These are phyloP conservation scores for Eulemur mongoz DNA, from an alignment of 2,797 vertebrate species.

Conservation along the genomic window DNA sequence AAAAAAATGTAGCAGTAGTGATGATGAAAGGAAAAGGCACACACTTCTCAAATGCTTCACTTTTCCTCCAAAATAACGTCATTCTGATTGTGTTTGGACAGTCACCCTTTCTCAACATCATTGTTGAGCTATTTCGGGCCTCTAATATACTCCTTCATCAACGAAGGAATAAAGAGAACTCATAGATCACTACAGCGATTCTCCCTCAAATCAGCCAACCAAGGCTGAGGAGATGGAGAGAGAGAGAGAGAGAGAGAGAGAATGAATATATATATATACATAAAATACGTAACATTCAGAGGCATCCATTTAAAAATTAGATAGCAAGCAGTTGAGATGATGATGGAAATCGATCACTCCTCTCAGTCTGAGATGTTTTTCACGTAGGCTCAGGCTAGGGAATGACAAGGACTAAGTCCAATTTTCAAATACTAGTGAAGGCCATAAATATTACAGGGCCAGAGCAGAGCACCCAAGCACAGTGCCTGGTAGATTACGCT, in stretches of 20 bases:
- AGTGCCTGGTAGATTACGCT: background rate
- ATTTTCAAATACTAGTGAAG: conserved; percentile 12
- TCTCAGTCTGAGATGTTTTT: conserved; percentile 14
- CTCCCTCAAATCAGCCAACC: background rate
- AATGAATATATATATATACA: background rate
- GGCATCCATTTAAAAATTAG: conserved; percentile 33
- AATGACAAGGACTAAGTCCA: background rate
- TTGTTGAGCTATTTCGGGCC: background rate
- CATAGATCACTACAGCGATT: background rate
- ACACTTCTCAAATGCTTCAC: background rate
- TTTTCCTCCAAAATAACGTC: background rate
- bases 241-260: background rate
- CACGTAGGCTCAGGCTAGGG: background rate
- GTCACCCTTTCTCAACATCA: background rate
- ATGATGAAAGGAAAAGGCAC: background rate
- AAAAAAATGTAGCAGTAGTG: background rate
- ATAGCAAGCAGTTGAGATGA: background rate
- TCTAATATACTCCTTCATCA: conserved; percentile 7
- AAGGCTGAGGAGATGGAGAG: background rate
- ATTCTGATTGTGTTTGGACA: background rate
- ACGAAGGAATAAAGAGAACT: conserved; percentile 2
- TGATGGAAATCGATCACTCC: background rate
- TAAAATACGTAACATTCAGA: background rate
- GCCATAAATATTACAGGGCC: background rate
- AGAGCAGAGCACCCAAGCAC: background rate